Conservation (phyloP, 1,140 invertebrate species). For the Drosophila burlai region DNA sequence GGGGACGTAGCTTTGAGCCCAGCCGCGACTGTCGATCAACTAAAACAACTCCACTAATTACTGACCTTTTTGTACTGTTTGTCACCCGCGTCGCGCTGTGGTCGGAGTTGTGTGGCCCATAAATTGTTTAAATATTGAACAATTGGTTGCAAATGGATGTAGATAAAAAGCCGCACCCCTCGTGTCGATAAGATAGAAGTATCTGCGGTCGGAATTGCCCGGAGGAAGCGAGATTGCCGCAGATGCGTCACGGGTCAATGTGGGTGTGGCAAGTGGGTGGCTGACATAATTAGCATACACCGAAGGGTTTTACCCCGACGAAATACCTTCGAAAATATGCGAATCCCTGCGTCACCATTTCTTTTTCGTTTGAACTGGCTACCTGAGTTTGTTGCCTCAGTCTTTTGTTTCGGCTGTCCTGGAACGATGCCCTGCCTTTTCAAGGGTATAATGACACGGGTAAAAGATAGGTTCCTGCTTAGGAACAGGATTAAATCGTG, state of each 20-base stretch:
- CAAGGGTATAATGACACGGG: not conserved
- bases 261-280: slow-evolving; percentile 40
- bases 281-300: slow-evolving; percentile 62
- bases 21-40: slow-evolving; percentile 39
- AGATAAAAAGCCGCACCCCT: slow-evolving; percentile 65
- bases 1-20: not conserved
- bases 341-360: slow-evolving; percentile 22
- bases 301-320: slow-evolving; percentile 35
- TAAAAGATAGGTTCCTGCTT: not conserved
- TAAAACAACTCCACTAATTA: slow-evolving; percentile 72
- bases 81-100: slow-evolving; percentile 11
- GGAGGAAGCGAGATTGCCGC: slow-evolving; percentile 53
- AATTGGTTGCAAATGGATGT: slow-evolving; percentile 71
- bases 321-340: slow-evolving; percentile 43
- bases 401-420: slow-evolving; percentile 62
- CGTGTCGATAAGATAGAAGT: slow-evolving; percentile 70
- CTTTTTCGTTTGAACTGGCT: slow-evolving; percentile 67
- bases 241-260: slow-evolving; percentile 44
- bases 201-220: slow-evolving; percentile 62
- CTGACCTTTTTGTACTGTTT: slow-evolving; percentile 71
- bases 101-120: slow-evolving; percentile 50
- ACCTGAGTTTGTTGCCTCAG: slow-evolving; percentile 78
- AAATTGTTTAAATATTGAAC: slow-evolving; percentile 82
- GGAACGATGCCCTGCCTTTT: not conserved
- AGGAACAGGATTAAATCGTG: not conserved